These are phyloP conservation scores for Pseudonaja textilis DNA, from an alignment of 2,113 vertebrate genomes.

Conservation along the genomic window DNA sequence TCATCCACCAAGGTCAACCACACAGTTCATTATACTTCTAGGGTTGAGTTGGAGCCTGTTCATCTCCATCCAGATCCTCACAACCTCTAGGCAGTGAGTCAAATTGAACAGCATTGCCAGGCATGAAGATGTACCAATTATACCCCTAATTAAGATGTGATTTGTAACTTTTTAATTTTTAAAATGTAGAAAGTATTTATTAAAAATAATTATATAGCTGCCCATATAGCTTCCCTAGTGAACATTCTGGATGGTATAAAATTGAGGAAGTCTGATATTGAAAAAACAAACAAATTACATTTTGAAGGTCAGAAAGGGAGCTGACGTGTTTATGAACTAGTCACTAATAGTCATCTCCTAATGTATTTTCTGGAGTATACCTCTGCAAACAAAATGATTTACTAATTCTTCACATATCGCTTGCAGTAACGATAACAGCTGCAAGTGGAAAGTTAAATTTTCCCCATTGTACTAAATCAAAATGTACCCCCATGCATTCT, in stretches of 20 bases:
- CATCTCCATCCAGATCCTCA: neutral
- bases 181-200: neutral
- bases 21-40: neutral
- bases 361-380: neutral
- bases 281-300: neutral
- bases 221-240: neutral
- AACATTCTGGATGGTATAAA: neutral
- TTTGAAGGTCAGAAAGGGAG: neutral
- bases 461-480: neutral
- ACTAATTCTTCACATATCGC: neutral
- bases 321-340: neutral
- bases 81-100: neutral
- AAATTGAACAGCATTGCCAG: neutral
- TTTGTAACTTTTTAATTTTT: neutral
- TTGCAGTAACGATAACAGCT: neutral
- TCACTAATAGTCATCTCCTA: neutral
- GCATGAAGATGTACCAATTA: neutral
- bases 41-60: neutral
- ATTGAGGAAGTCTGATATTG: neutral
- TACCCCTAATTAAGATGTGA: neutral
- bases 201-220: neutral
- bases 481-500: neutral
- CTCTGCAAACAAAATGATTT: neutral
- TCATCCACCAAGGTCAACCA: too few species aligned
- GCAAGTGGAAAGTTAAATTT: neutral